These are phyloP conservation scores for Cygnus olor DNA, from an alignment of 2,797 vertebrate species.

Conservation along the genomic window DNA sequence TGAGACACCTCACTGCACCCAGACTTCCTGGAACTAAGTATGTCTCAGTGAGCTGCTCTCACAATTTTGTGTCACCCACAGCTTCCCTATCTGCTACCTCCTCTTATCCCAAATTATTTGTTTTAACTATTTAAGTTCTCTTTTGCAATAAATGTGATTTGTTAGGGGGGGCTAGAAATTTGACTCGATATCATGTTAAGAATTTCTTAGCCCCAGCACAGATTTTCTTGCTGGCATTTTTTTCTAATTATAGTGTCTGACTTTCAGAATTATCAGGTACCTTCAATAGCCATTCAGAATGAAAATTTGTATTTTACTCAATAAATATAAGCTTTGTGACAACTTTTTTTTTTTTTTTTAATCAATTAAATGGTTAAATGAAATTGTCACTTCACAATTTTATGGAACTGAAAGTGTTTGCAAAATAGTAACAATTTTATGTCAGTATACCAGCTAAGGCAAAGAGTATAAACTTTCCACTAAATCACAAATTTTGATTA, in stretches of 20 bases:
- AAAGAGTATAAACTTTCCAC: neutral
- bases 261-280: neutral
- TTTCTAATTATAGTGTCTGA: neutral
- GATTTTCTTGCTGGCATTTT: neutral
- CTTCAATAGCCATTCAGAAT: neutral
- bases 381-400: neutral
- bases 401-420: neutral
- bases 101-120: neutral
- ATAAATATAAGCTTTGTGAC: neutral
- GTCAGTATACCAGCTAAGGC: neutral
- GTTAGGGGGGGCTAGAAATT: too few species aligned
- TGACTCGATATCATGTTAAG: too few species aligned
- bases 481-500: neutral
- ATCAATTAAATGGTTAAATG: neutral
- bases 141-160: too few species aligned
- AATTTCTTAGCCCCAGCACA: neutral
- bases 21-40: neutral
- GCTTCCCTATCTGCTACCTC: neutral
- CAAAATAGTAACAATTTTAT: accelerated
- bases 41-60: neutral
- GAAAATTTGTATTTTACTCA: neutral
- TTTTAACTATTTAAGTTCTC: neutral
- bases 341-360: neutral
- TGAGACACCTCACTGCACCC: neutral
- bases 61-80: neutral